Evolutionary conservation across 37 sponge, comb jelly and placozoan species (phyloP).

Genomic region (Geodia barretti): DNA sequence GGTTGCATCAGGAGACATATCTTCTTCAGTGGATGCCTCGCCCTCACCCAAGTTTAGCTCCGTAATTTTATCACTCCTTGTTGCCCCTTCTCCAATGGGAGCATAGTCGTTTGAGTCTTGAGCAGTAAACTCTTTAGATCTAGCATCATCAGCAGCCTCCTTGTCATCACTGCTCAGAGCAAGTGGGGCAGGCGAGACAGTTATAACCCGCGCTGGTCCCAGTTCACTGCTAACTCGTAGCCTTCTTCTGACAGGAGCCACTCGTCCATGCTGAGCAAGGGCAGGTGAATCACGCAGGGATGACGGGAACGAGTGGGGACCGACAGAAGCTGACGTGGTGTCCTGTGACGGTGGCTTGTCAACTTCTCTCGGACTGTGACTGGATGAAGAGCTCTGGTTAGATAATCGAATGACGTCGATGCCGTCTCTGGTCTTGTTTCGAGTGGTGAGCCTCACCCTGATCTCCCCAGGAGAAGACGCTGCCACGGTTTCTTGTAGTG

Average conservation of each 20-base stretch:
- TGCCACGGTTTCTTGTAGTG: not conserved
- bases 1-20: not conserved
- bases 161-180: not conserved
- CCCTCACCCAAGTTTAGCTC: no score
- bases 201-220: not conserved
- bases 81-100: no score
- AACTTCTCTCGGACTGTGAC: not conserved
- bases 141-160: no score
- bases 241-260: not conserved
- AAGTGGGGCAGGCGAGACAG: not conserved
- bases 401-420: conserved; percentile 66
- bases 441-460: not conserved
- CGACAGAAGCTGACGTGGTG: no score
- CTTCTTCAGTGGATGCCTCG: not conserved
- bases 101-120: no score
- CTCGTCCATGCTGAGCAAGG: no score
- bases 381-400: not conserved
- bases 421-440: conserved; percentile 47
- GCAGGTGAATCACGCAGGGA: no score
- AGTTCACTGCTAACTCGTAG: not conserved
- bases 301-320: no score
- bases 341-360: no score
- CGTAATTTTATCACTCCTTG: no score
- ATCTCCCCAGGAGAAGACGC: not conserved
- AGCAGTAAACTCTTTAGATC: no score